A percentile compares a stretch with the other conserved stretches of the same genome.
Conservation (phyloP, 2,888 invertebrate genomes). For the Eremobia ochroleuca region DNA sequence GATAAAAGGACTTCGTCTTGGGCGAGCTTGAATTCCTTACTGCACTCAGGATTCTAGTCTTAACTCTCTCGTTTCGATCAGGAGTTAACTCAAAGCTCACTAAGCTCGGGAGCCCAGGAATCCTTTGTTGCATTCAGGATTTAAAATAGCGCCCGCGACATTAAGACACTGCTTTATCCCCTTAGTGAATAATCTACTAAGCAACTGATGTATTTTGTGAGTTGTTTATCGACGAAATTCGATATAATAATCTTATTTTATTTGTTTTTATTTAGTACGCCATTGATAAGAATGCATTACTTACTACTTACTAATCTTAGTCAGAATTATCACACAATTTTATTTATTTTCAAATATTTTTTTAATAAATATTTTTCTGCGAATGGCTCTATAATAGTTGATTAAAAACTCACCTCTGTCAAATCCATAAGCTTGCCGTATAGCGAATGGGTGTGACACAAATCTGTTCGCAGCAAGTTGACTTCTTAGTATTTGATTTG, state of each 20-base stretch:
- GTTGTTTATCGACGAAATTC: slow-evolving; percentile 38
- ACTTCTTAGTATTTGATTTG: slow-evolving; percentile 81
- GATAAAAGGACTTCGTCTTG: too few species aligned
- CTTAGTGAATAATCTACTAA: too few species aligned
- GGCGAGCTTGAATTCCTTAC: too few species aligned
- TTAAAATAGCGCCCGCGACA: too few species aligned
- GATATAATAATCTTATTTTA: slow-evolving; percentile 49
- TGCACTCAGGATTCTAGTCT: too few species aligned
- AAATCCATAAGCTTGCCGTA: slow-evolving; percentile 83
- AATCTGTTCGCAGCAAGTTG: slow-evolving; percentile 83
- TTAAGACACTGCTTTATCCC: too few species aligned
- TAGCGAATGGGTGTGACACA: slow-evolving; percentile 77
- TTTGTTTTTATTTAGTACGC: slow-evolving; percentile 38
- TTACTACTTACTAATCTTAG: slow-evolving; percentile 10
- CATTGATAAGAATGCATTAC: slow-evolving; percentile 19
- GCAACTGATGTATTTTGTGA: too few species aligned
- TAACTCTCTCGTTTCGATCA: too few species aligned
- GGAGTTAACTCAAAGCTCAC: too few species aligned
- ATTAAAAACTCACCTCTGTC: slow-evolving; percentile 82
- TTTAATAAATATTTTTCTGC: not conserved
- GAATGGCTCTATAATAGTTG: not conserved
- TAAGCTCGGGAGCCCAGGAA: too few species aligned
- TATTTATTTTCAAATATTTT: too few species aligned
- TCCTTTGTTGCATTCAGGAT: too few species aligned
- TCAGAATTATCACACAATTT: slow-evolving; percentile 3